These are phyloP conservation scores for Drosophila macrothrix DNA, from an alignment of 2,888 invertebrate species.

Conservation along the genomic window DNA sequence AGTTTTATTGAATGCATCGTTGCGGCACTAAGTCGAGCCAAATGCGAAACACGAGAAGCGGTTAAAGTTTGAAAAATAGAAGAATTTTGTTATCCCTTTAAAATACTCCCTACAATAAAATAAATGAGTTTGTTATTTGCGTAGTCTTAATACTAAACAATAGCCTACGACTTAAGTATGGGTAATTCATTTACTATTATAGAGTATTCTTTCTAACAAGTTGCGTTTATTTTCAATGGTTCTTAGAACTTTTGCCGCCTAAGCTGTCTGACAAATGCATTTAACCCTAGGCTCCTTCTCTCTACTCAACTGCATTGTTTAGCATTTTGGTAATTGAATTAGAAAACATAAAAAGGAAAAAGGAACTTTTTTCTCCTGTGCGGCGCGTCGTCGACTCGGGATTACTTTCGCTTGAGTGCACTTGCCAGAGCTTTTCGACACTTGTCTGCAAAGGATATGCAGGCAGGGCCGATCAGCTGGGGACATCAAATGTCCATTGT, in stretches of 20 bases:
- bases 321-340: slow-evolving; percentile 68
- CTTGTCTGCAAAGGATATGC: slow-evolving; percentile 47
- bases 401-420: slow-evolving; percentile 78
- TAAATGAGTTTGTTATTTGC: background rate
- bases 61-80: background rate
- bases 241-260: slow-evolving; percentile 31
- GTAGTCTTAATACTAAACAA: background rate
- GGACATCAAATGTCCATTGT: slow-evolving; percentile 58
- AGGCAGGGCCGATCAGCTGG: slow-evolving; percentile 42
- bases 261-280: slow-evolving; percentile 26
- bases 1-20: slow-evolving; percentile 67
- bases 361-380: slow-evolving; percentile 11
- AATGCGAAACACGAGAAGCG: background rate
- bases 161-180: no score
- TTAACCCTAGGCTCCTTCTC: background rate
- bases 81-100: background rate
- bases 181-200: no score
- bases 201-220: background rate
- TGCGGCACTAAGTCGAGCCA: slow-evolving; percentile 42
- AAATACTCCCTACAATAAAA: background rate
- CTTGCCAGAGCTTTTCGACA: slow-evolving; percentile 58
- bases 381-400: slow-evolving; percentile 32
- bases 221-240: slow-evolving; percentile 28
- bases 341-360: slow-evolving; percentile 50
- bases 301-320: slow-evolving; percentile 27